A percentile compares a stretch with the other conserved stretches of the same genome.
phyloP scores from a whole-genome alignment of 2,113 vertebrate genomes.

The Morphnarchus princeps region DNA sequence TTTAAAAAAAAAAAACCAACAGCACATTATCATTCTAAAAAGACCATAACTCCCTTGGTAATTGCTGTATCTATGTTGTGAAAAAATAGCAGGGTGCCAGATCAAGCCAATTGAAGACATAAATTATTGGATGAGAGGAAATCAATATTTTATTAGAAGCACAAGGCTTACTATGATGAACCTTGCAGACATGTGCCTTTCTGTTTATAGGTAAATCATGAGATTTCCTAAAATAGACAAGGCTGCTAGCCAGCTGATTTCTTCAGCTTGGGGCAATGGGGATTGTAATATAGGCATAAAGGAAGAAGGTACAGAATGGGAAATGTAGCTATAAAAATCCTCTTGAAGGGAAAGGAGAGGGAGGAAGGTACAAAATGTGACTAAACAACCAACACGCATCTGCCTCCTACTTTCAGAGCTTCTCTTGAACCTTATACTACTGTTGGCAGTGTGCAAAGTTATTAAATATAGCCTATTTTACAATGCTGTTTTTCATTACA shows the following conservation, averaged over 20 bases:
- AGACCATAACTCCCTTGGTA: not conserved
- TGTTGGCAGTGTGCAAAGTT: not conserved
- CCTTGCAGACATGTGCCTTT: not conserved
- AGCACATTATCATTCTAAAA: not conserved
- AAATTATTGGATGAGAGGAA: not conserved
- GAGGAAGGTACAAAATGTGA: not conserved
- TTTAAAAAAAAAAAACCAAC: not conserved
- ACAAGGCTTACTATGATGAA: not conserved
- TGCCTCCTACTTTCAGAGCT: not conserved
- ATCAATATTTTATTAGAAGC: conserved; percentile 27
- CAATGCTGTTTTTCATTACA: not conserved
- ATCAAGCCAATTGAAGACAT: not conserved
- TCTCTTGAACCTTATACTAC: not conserved
- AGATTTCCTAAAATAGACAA: conserved; percentile 18
- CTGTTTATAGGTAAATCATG: conserved; percentile 21
- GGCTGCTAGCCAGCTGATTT: not conserved
- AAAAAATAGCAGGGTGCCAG: not conserved
- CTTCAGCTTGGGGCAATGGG: not conserved
- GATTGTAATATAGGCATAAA: not conserved
- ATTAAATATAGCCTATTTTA: not conserved
- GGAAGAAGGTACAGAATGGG: not conserved
- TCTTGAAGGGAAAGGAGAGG: not conserved
- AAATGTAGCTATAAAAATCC: not conserved
- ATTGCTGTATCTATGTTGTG: not conserved
- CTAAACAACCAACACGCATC: not conserved